A percentile compares a stretch with the other conserved stretches of the same genome.
Evolutionary conservation across 2,797 vertebrate species (phyloP).

Genomic region (Eulemur coronatus): DNA sequence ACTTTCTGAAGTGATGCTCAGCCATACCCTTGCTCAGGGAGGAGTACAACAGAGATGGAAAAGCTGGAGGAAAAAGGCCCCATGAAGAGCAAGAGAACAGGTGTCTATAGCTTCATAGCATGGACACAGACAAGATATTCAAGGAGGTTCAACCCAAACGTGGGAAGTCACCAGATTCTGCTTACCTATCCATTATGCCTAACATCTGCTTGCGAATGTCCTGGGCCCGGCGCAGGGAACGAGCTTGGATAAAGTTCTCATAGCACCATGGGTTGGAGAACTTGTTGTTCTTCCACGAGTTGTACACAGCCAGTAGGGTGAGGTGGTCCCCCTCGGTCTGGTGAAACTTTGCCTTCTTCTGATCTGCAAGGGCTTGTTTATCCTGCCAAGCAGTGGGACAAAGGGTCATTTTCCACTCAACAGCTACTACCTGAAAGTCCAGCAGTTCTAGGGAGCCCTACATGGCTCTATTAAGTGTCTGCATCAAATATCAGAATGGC

Average conservation of each 20-base stretch:
- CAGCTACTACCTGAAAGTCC: background rate
- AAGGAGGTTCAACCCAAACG: background rate
- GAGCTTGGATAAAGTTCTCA: slow-evolving; percentile 98
- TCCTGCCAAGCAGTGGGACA: slow-evolving; percentile 85
- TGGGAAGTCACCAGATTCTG: background rate
- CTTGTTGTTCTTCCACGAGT: slow-evolving; percentile 99
- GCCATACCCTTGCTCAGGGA: background rate
- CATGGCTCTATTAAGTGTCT: background rate
- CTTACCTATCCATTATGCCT: slow-evolving; percentile 98
- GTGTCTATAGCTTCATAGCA: background rate
- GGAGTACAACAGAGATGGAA: background rate
- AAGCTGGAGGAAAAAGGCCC: background rate
- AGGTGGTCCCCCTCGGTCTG: slow-evolving; percentile 98
- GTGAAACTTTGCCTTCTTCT: slow-evolving; percentile 99
- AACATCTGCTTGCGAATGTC: slow-evolving; percentile 99
- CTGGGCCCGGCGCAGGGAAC: slow-evolving; percentile 95
- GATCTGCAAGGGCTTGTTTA: slow-evolving; percentile 97
- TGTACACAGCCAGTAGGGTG: slow-evolving; percentile 97
- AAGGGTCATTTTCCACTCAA: background rate
- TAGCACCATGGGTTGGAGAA: slow-evolving; percentile 99
- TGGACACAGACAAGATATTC: background rate
- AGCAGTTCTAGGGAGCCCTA: background rate
- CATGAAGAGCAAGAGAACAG: background rate
- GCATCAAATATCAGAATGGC: background rate
- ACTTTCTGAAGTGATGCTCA: slow-evolving; percentile 26